Base-by-base conservation (phyloP, 2,888 invertebrate genomes). In the Lottia scabra region DNA sequence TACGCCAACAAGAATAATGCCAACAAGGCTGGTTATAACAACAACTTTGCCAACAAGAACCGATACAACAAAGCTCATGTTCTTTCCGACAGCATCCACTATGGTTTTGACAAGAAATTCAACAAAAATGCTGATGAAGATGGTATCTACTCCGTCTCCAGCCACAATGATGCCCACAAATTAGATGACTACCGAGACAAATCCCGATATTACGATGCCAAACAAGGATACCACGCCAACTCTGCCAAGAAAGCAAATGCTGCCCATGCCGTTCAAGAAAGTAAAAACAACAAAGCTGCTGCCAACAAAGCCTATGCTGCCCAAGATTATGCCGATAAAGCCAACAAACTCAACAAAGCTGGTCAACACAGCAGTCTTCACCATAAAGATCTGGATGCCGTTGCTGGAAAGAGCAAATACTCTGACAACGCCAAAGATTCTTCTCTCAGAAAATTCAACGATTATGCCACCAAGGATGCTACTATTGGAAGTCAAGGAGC, bases 41-140 rank as follows among this genome's bases (percentile, higher is more conserved):
- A 63, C n/a, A 70, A 73, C 65, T 67, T 67, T 45, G 77, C 73
- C 30, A 71, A 68, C 56, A 75, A 77, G 66, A 72, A 69, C 30
- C 72, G 67, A 13, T 77, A 71, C 68, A 70, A 77, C 73, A 62
- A 68, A 27, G 77, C 73, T 26, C 71, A 73, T 43, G 65, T 65
- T 48, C 65, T 73, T 30, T 43, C 68, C 46, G 75, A 77, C 67
- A 71, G 72, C 68, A 73, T 77, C 66, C 38, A 72, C 44, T 75
- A 75, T 67, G 68, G 43, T 13, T 77, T 72, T 64, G 70, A 70
- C 70, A 77, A 75, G 46, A 71, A 73, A 38, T 77, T 68, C 72
- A 65, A 77, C 69, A 75, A 75, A 66, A 45, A 70, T 13, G 56
- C 56, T 12, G 56, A 56, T 56, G 56, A 56, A 56, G 23, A 13